Evolutionary conservation across 2,113 vertebrate genomes (phyloP), one percentile per base, ranked within the genome.

Genomic region (Camarhynchus parvulus): DNA sequence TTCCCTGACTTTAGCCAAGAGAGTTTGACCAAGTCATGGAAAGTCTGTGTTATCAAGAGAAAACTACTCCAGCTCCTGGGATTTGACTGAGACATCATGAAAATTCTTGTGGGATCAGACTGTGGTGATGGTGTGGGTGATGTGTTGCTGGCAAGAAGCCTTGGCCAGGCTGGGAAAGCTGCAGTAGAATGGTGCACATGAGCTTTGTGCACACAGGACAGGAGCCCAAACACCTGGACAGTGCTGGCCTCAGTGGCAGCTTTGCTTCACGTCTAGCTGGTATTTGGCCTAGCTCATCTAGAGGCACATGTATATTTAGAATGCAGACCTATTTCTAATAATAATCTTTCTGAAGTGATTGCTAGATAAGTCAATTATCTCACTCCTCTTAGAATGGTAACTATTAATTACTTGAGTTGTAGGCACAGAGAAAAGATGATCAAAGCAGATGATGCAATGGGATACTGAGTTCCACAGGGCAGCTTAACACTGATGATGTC

Each of bases 21-120:
- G 96, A 96, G 50, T 97, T 99, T 96, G 97, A 98, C 73, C 98
- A 98, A 87, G 98, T 97, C 21, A 30, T 98, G 69, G 97, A 98
- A 89, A 97, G 13, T 94, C 77, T 61, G 87, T 46, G 78, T 98
- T 68, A 59, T 96, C 50, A 92, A 95, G 22, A 98, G 78, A 98
- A 98, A 87, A 96, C 7, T 11, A 22, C 98, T 87, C 95, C 92
- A 94, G 98, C 68, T 89, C 97, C 82, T 99, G 98, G 98, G 98
- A 98, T 73, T 90, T 99, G 97, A 96, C 97, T 66, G 97, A 98
- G 98, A 99, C 83, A 98, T 46, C 2, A 2, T 10, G 98, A 98
- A 95, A 21, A 42, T 64, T 23, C 14, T 11, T 13, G 16, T 63
- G 58, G 42, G 13, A 2, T 53, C 46, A 62, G 50, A 39, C 52